phyloP scores from a whole-genome alignment of 2,113 vertebrate genomes.

The Argyrosomus japonicus region DNA sequence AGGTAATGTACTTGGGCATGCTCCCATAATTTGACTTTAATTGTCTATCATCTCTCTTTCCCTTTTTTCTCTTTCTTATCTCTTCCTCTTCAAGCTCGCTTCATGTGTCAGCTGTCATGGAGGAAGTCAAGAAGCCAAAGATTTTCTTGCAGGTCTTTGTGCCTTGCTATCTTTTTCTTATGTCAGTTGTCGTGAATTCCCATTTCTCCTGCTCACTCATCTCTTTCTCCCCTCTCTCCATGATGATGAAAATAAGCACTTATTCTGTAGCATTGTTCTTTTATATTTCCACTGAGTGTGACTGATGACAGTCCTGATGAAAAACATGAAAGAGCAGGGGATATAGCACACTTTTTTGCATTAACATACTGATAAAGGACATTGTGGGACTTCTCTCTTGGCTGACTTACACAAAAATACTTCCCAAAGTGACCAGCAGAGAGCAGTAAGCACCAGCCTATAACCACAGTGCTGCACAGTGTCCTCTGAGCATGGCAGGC shows the following conservation, averaged over 20 bases:
- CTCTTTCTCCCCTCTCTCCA: not conserved
- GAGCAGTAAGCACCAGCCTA: conserved; percentile 52
- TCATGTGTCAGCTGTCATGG: no score
- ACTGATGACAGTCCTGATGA: not conserved
- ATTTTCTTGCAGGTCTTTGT: not conserved
- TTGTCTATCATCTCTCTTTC: conserved; percentile 39
- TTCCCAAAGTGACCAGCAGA: conserved; percentile 59
- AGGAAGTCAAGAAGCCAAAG: not conserved
- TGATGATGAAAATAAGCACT: not conserved
- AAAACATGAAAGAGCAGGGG: not conserved
- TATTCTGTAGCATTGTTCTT: not conserved
- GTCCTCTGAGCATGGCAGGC: not conserved
- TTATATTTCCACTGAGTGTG: not conserved
- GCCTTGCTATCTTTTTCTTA: not conserved
- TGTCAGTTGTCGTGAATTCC: not conserved
- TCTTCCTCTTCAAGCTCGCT: not conserved
- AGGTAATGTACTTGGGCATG: conserved; percentile 46
- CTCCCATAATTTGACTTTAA: conserved; percentile 62
- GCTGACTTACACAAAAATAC: not conserved
- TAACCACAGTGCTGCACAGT: not conserved
- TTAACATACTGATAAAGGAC: not conserved
- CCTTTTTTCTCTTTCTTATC: conserved; percentile 29
- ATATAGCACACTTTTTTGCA: not conserved
- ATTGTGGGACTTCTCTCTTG: not conserved
- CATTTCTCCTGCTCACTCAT: not conserved